Conservation (phyloP, 2,797 vertebrate genomes). For the Miichthys miiuy region DNA sequence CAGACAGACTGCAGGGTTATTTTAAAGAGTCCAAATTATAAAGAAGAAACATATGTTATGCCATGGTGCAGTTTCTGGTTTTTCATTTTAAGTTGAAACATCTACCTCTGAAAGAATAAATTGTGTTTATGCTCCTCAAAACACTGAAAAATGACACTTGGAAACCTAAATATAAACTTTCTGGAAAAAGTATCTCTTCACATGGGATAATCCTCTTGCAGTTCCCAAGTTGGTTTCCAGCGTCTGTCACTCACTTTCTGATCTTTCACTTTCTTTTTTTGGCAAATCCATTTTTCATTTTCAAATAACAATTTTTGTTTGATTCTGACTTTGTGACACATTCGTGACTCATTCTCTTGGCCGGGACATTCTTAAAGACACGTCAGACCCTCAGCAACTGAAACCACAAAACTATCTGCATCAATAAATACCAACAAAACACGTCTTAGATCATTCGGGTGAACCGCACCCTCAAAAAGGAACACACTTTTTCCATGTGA, state of each 20-base stretch:
- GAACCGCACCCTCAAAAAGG: not conserved
- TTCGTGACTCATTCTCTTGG: no score
- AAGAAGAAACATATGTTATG: not conserved
- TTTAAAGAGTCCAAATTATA: slow-evolving; percentile 4
- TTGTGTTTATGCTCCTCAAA: not conserved
- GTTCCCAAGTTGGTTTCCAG: not conserved
- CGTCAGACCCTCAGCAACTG: no score
- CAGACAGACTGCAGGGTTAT: not conserved
- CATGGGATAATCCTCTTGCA: not conserved
- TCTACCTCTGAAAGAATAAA: not conserved
- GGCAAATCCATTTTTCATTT: no score
- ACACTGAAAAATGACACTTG: not conserved
- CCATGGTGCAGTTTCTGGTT: not conserved
- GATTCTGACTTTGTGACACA: no score
- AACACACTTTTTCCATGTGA: not conserved
- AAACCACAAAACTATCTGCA: not conserved
- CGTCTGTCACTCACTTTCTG: no score
- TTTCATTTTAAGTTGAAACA: no score
- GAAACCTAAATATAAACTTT: not conserved
- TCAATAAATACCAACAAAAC: not conserved
- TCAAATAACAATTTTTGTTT: no score
- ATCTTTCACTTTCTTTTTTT: no score
- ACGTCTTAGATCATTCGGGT: not conserved
- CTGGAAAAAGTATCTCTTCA: not conserved
- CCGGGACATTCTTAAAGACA: no score